These are phyloP conservation scores for Enteromius afrohamiltoni DNA, from an alignment of 2,797 vertebrate species.

Conservation along the genomic window DNA sequence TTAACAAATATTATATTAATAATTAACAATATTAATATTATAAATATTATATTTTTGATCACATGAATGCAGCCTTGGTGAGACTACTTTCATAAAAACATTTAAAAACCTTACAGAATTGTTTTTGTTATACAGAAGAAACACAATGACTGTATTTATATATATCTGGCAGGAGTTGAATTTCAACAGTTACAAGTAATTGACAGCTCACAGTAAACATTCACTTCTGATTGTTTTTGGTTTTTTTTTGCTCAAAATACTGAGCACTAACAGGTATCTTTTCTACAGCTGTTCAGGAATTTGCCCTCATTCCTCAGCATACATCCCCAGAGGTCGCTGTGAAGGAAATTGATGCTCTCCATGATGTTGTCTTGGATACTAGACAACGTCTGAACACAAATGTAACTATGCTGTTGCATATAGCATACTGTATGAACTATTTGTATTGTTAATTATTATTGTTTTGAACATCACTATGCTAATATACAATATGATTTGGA, in stretches of 20 bases:
- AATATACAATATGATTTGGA: not conserved
- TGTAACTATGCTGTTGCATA: slow-evolving; percentile 65
- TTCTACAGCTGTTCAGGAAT: slow-evolving; percentile 71
- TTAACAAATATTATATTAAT: not conserved
- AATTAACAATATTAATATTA: too few relatives aligned
- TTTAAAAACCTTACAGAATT: not conserved
- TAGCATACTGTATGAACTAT: not conserved
- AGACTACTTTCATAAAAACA: too few relatives aligned
- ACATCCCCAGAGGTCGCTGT: slow-evolving; percentile 81
- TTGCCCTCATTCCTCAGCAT: slow-evolving; percentile 88
- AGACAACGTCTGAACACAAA: slow-evolving; percentile 82
- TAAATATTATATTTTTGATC: not conserved
- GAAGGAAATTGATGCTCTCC: slow-evolving; percentile 82
- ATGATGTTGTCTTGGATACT: slow-evolving; percentile 83
- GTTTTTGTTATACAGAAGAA: not conserved
- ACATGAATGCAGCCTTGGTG: not conserved
- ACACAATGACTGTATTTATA: not conserved
- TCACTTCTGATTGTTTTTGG: not conserved
- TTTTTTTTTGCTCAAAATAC: not conserved
- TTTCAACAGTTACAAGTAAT: not conserved
- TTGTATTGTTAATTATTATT: not conserved
- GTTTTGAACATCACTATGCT: not conserved
- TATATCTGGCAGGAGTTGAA: too few relatives aligned
- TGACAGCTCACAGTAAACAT: not conserved
- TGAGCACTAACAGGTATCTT: not conserved